Conservation (phyloP, 37 sponge, comb jelly and placozoan genomes). For the Hexactinellida sp. region DNA sequence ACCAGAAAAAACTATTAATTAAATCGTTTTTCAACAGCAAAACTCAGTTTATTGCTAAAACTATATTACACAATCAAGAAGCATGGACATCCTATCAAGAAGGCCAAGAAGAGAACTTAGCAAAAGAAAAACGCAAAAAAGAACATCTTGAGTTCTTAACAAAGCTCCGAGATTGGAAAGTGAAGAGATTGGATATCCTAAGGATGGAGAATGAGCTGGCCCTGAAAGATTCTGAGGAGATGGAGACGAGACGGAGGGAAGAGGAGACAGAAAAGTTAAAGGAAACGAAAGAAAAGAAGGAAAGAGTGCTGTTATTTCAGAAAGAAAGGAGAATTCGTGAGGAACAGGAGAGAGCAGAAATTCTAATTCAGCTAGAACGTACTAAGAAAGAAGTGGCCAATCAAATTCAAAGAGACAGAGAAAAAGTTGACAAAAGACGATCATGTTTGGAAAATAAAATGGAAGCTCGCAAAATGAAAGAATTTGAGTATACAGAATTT, state of each 20-base stretch:
- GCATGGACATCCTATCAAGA: neutral
- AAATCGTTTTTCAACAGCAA: conserved; percentile 15
- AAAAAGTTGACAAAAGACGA: neutral
- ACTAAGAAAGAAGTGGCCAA: neutral
- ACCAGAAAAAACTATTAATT: neutral
- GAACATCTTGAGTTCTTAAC: neutral
- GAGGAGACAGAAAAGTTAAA: neutral
- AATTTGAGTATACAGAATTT: neutral
- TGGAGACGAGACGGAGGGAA: neutral
- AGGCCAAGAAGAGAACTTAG: neutral
- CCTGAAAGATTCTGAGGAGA: neutral
- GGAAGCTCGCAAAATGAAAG: neutral
- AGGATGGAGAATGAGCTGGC: neutral
- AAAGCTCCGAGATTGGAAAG: neutral
- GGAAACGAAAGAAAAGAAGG: neutral
- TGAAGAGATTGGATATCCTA: neutral
- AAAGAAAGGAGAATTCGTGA: neutral
- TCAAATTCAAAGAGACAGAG: neutral
- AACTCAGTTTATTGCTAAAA: neutral
- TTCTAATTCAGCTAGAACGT: neutral
- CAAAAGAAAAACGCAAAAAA: neutral
- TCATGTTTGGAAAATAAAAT: neutral
- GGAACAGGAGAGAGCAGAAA: neutral
- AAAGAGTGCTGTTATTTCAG: neutral
- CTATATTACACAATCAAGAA: neutral